These are phyloP conservation scores for Cyclopterus lumpus DNA, from an alignment of 2,797 vertebrate genomes.

Conservation along the genomic window DNA sequence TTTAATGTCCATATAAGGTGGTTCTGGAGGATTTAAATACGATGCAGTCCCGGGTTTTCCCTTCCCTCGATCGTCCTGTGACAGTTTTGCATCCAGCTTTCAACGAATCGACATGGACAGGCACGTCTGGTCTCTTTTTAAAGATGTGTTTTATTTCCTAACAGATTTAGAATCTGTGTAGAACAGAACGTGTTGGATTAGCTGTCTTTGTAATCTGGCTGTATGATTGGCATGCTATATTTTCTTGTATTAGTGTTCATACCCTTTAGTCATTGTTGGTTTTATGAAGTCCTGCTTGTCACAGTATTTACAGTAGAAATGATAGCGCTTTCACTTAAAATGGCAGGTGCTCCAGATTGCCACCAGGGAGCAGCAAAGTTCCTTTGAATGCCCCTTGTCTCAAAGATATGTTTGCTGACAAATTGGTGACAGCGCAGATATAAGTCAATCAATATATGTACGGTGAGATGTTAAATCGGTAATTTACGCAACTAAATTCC, in stretches of 20 bases:
- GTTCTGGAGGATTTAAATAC: constrained; percentile 26
- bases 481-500: constrained; percentile 4
- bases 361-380: constrained; percentile 80
- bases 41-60: constrained; percentile 73
- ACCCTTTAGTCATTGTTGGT: not conserved
- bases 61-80: constrained; percentile 78
- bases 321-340: not conserved
- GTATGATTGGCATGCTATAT: constrained; percentile 1
- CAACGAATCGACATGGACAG: constrained; percentile 91
- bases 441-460: not conserved
- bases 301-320: not conserved
- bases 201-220: not conserved
- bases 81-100: constrained; percentile 83
- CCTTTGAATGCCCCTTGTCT: constrained; percentile 26
- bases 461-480: not conserved
- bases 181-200: not conserved
- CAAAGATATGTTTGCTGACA: not conserved
- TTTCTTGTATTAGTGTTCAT: not conserved
- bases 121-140: constrained; percentile 66
- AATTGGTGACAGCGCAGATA: not conserved
- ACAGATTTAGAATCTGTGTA: not conserved
- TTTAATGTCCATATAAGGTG: constrained; percentile 36
- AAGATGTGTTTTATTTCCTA: not conserved
- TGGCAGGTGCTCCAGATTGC: constrained; percentile 38
- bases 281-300: constrained; percentile 11